Evolutionary conservation across 2,888 invertebrate genomes (phyloP).

Genomic region (Zele albiditarsus): DNA sequence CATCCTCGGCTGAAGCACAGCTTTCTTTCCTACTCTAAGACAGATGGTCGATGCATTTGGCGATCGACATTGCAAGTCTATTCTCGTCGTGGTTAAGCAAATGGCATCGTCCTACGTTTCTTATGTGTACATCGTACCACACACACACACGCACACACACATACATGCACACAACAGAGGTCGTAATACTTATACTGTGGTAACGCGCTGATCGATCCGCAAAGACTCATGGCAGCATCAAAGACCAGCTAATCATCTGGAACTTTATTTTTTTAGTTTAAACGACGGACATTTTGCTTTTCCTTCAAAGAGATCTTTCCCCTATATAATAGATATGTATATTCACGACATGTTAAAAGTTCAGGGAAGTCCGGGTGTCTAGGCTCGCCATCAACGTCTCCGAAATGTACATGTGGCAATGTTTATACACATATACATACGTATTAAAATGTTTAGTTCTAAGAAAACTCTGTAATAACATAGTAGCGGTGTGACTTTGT

Average conservation of each 20-base stretch:
- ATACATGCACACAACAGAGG: background rate
- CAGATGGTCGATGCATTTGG: slow-evolving; percentile 21
- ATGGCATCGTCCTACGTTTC: background rate
- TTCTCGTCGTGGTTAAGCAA: slow-evolving; percentile 27
- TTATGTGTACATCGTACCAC: background rate
- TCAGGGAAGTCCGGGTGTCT: slow-evolving; percentile 37
- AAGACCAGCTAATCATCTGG: slow-evolving; percentile 35
- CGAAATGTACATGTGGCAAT: background rate
- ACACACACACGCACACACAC: background rate
- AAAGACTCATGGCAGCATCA: slow-evolving; percentile 33
- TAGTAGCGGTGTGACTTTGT: slow-evolving; percentile 23
- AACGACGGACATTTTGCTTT: slow-evolving; percentile 30
- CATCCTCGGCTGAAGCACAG: background rate
- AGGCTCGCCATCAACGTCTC: slow-evolving; percentile 42
- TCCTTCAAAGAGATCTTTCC: slow-evolving; percentile 27
- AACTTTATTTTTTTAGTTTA: slow-evolving; percentile 41
- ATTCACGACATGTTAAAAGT: background rate
- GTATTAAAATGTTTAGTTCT: background rate
- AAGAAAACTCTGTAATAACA: slow-evolving; percentile 13
- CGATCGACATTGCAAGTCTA: slow-evolving; percentile 13
- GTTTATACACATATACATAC: background rate
- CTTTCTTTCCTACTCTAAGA: background rate
- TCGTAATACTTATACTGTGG: slow-evolving; percentile 1
- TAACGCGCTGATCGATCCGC: slow-evolving; percentile 28
- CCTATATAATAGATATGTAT: background rate